A percentile compares a stretch with the other conserved stretches of the same genome.
Conservation (phyloP, 1,140 invertebrate species). For the Ooceraea biroi region DNA sequence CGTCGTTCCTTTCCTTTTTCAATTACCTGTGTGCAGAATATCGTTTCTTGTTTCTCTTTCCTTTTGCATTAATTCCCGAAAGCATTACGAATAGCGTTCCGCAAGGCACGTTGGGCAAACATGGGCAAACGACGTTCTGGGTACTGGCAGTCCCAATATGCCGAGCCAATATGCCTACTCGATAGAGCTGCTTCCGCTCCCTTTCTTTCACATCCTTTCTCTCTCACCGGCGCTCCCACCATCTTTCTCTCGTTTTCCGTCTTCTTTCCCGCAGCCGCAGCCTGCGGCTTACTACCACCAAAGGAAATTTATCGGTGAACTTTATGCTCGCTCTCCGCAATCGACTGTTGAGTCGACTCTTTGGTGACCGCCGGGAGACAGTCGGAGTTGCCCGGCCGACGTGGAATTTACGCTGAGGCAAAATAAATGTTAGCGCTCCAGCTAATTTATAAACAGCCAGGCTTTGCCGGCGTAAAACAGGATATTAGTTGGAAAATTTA, state of each 20-base stretch:
- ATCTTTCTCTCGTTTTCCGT: constrained; percentile 10
- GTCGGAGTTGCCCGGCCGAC: background rate
- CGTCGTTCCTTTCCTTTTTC: constrained; percentile 6
- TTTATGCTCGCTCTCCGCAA: constrained; percentile 32
- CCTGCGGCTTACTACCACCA: background rate
- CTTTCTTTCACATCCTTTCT: background rate
- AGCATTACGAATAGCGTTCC: background rate
- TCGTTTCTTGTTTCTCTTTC: background rate
- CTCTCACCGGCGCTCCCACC: background rate
- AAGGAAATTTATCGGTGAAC: constrained; percentile 56
- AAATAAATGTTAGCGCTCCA: constrained; percentile 13
- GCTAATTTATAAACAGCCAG: constrained; percentile 40
- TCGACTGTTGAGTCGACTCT: constrained; percentile 17
- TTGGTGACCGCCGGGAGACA: background rate
- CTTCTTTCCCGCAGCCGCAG: constrained; percentile 14
- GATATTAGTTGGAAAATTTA: constrained; percentile 54
- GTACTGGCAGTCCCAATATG: constrained; percentile 34
- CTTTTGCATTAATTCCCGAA: constrained; percentile 22
- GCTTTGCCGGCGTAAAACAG: constrained; percentile 17
- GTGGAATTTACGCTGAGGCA: background rate
- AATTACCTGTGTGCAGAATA: background rate
- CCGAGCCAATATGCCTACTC: constrained; percentile 32
- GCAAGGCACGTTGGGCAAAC: background rate
- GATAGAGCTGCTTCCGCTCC: constrained; percentile 53
- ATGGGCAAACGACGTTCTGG: constrained; percentile 1